Base-by-base conservation (phyloP, 2,888 invertebrate species). In the Julus scanicus region DNA sequence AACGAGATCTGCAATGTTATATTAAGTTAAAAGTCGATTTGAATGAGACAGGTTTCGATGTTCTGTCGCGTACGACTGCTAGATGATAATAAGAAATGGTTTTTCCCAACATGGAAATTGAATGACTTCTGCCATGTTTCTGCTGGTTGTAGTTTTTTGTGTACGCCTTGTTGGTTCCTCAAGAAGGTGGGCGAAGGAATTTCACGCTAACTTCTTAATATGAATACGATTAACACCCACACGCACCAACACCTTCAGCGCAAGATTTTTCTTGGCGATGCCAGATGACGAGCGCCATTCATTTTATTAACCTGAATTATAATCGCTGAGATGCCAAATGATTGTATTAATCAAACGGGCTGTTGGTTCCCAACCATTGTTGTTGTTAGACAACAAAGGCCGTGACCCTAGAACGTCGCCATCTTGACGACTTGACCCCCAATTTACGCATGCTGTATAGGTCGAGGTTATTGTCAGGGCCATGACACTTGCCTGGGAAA, bases 11-110 rank as follows among this genome's bases (percentile, higher is more conserved):
- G 63, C 53, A 53, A 3, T 53, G 6, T 20, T 5, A 20, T 71
- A 71, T 71, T 71, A 71, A 71, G 63, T 71, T 71, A 71, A 71
- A 71, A 71, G 63, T 71, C 63, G 63, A 71, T 71, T 71, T 71
- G 63, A 71, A 71, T 71, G 63, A 71, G 63, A 71, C 63, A 29
- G 63, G 63, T 71, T 71, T 71, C 20, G 20, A 63, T 53, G 6
- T 53, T 17, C 3, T 53, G 53, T 44, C 53, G 13, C 48, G 44
- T 44, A 8, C 44, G 44, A 44, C 44, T 44, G 5, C 6, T 8
- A 44, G 8, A 5, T 44, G 44, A 44, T 44, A 8, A 8, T 29
- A 17, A 53, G 53, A 13, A 53, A 4, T 63, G n/a, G 44, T 63
- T 17, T 63, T 63, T 63, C 57, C 17, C 15, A 63, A n/a, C n/a